A percentile compares a stretch with the other conserved stretches of the same genome.
phyloP scores from a whole-genome alignment of 2,888 invertebrate genomes.

The Emmelina monodactyla region DNA sequence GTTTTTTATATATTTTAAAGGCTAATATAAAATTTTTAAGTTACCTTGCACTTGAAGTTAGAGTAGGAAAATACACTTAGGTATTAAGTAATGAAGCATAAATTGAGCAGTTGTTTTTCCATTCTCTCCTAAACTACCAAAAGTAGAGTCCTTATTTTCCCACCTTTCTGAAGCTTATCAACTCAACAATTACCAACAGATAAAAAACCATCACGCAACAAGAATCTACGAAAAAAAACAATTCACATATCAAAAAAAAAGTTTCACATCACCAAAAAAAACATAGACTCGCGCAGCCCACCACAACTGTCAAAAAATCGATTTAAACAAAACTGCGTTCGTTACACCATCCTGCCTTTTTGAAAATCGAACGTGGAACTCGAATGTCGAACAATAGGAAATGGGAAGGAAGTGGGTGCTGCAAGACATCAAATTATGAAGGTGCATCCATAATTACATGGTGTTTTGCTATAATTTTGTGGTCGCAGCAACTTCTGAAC shows the following conservation, averaged over 20 bases:
- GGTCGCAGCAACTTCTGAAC: constrained; percentile 31
- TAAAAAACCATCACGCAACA: background rate
- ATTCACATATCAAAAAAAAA: constrained; percentile 29
- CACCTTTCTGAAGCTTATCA: background rate
- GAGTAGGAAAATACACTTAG: no score
- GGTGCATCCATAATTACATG: constrained; percentile 53
- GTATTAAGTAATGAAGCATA: no score
- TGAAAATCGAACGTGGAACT: constrained; percentile 22
- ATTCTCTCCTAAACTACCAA: no score
- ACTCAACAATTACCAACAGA: background rate
- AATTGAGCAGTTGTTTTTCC: no score
- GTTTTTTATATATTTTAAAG: no score
- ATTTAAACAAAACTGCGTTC: constrained; percentile 27
- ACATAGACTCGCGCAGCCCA: constrained; percentile 36
- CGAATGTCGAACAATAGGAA: constrained; percentile 42
- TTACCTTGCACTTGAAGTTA: no score
- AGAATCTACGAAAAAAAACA: constrained; percentile 23
- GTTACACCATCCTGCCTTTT: constrained; percentile 32
- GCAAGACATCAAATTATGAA: constrained; percentile 48
- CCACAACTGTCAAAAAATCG: constrained; percentile 62
- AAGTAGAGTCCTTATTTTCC: background rate
- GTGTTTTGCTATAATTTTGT: constrained; percentile 54
- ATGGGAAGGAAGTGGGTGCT: constrained; percentile 59
- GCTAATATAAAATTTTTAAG: no score
- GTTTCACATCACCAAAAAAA: constrained; percentile 23